Evolutionary conservation across 2,888 invertebrate genomes (phyloP).

Genomic region (Leucania comma): DNA sequence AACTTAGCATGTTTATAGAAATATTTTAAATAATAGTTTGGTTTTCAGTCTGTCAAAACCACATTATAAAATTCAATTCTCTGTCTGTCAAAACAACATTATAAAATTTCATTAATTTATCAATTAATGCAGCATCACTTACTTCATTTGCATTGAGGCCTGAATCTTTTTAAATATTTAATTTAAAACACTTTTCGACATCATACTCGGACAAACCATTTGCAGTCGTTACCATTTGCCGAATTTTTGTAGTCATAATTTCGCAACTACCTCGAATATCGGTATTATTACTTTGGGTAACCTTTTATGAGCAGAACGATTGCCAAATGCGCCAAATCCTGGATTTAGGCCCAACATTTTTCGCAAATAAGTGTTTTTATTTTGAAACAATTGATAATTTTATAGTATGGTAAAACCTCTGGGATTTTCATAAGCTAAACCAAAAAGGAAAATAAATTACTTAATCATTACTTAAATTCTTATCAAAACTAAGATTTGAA

Average conservation of each 20-base stretch:
- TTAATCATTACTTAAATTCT: neutral
- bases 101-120: neutral
- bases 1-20: slow-evolving; percentile 1
- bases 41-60: neutral
- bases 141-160: slow-evolving; percentile 17
- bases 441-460: neutral
- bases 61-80: too few relatives aligned
- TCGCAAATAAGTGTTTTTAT: neutral
- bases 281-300: slow-evolving; percentile 52
- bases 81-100: slow-evolving; percentile 10
- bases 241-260: slow-evolving; percentile 63
- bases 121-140: neutral
- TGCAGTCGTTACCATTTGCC: slow-evolving; percentile 59
- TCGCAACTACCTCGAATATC: slow-evolving; percentile 51
- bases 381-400: slow-evolving; percentile 3
- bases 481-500: neutral
- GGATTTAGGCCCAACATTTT: neutral
- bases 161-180: slow-evolving; percentile 25
- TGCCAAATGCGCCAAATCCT: slow-evolving; percentile 20
- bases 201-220: slow-evolving; percentile 48
- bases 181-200: slow-evolving; percentile 46
- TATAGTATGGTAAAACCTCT: too few relatives aligned
- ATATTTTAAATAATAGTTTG: too few relatives aligned
- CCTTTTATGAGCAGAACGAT: slow-evolving; percentile 36
- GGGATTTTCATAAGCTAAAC: neutral